phyloP scores from a whole-genome alignment of 2,113 vertebrate species.

The Scytalopus superciliaris region DNA sequence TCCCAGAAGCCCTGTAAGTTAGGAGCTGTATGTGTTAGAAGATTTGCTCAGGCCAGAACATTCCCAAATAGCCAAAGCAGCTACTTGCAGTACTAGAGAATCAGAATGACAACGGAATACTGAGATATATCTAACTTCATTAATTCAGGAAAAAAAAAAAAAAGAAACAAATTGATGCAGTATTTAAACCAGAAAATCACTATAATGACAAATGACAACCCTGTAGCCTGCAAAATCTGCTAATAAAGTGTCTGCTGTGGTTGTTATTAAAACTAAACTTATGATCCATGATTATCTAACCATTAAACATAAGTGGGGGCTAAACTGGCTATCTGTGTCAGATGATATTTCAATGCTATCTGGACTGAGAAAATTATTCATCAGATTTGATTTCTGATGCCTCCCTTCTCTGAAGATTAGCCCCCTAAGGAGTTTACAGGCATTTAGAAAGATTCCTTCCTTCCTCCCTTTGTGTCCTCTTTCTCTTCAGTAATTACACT shows the following conservation, averaged over 20 bases:
- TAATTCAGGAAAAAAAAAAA: slow-evolving; percentile 6
- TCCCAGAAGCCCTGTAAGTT: neutral
- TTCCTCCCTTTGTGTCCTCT: neutral
- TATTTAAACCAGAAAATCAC: slow-evolving; percentile 71
- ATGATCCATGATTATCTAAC: slow-evolving; percentile 66
- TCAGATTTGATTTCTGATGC: slow-evolving; percentile 59
- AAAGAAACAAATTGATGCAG: slow-evolving; percentile 46
- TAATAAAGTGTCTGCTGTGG: slow-evolving; percentile 65
- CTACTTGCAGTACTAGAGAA: slow-evolving; percentile 43
- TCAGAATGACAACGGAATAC: slow-evolving; percentile 23
- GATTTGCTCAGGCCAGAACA: neutral
- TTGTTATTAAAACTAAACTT: slow-evolving; percentile 71
- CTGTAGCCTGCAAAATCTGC: slow-evolving; percentile 53
- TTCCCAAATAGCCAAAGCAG: neutral
- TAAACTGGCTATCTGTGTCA: slow-evolving; percentile 45
- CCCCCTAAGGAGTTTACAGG: slow-evolving; percentile 4
- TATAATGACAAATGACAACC: slow-evolving; percentile 65
- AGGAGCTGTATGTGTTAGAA: neutral
- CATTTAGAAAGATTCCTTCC: slow-evolving; percentile 15
- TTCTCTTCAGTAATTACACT: slow-evolving; percentile 13
- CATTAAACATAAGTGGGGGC: slow-evolving; percentile 58
- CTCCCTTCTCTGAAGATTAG: slow-evolving; percentile 38
- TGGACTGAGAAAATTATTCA: slow-evolving; percentile 56
- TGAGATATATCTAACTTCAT: slow-evolving; percentile 37
- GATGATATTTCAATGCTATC: slow-evolving; percentile 20